phyloP scores from a whole-genome alignment of 2,113 vertebrate species.

The Lagopus muta region DNA sequence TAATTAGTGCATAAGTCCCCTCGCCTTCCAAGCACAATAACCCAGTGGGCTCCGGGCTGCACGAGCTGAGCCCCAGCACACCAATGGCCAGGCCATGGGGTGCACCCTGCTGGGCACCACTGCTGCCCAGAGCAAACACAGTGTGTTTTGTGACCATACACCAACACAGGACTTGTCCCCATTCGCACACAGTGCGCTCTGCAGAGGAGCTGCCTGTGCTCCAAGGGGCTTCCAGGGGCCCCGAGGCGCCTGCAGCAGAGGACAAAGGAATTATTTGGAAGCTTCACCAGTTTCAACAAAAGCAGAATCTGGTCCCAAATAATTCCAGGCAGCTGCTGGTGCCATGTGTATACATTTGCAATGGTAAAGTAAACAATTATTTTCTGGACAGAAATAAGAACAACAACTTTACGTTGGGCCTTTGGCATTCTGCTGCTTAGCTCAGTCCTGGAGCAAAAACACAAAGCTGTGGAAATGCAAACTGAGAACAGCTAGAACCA shows the following conservation, averaged over 20 bases:
- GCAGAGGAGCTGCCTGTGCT: background rate
- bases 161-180: background rate
- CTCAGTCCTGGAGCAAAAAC: background rate
- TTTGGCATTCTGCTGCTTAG: background rate
- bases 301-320: background rate
- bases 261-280: background rate
- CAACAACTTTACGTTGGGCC: background rate
- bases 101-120: background rate
- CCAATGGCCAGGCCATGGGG: too few species aligned
- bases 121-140: background rate
- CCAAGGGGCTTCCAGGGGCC: background rate
- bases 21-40: background rate
- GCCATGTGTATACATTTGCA: background rate
- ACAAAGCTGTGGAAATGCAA: background rate
- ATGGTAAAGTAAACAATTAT: background rate
- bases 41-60: background rate
- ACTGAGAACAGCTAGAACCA: fast-evolving
- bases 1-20: background rate
- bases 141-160: background rate
- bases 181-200: too few species aligned
- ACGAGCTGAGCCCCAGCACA: background rate
- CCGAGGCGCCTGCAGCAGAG: background rate
- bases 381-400: background rate
- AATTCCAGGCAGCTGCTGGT: background rate
- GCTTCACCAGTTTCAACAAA: background rate